Base-by-base conservation (phyloP, 1,140 invertebrate genomes). In the Drosophila lini region DNA sequence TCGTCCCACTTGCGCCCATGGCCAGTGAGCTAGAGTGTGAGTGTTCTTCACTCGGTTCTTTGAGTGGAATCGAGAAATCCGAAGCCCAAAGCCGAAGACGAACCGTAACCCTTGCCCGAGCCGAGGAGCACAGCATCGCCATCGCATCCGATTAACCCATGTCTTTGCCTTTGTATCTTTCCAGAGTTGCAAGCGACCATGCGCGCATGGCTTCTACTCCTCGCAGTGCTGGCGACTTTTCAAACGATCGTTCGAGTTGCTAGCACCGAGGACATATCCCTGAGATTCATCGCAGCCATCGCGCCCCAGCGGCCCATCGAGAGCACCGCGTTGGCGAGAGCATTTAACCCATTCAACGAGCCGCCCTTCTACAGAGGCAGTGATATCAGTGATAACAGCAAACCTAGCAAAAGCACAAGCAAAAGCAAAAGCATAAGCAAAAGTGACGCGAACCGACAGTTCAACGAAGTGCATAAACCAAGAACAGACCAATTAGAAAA, bases 161-260 rank as follows among this genome's bases (percentile, higher is more conserved):
- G 85, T 86, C 44, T 71, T 81, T 74, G 76, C 78, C 91, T 86
- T 88, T 92, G 75, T 92, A 83, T 91, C 85, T 68, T 93, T 93
- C 61, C 91, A 93, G 93, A 93, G 93, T 93, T 92, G 92, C 93
- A 93, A 93, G 80, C 92, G 92, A 93, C 91, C 91, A 93, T 93
- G 93, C 92, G 92, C 79, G 92, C 90, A 86, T 91, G 93, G 92
- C 88, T 93, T 92, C 91, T 93, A 93, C 89, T 93, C 82, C 91
- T 93, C 79, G 83, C 88, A 90, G 91, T 93, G 92, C 92, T 93
- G 91, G 92, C 92, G 92, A 93, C 92, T 81, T 91, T 92, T 88
- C 81, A 81, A 91, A 76, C 85, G 78, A 90, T 92, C 76, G 81
- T 90, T 80, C 84, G 86, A 91, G 90, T 92, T 89, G 91, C 91